A percentile compares a stretch with the other conserved stretches of the same genome.
Evolutionary conservation across 2,797 vertebrate species (phyloP).

Genomic region (Mus minutoides): DNA sequence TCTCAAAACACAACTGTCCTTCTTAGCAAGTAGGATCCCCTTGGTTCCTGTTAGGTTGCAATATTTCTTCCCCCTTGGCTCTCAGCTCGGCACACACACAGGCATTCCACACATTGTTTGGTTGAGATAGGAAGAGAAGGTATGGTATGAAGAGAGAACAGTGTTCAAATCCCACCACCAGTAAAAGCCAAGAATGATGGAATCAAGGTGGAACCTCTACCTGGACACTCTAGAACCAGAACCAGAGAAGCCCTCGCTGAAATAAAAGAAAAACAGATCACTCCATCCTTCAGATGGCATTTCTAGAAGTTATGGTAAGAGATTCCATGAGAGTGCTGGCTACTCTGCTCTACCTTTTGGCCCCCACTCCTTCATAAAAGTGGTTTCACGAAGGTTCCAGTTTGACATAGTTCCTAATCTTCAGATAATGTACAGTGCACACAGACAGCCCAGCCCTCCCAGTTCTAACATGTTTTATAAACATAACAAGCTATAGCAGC

Average conservation of each 20-base stretch:
- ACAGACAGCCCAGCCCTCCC: constrained; percentile 27
- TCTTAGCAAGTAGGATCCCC: not conserved
- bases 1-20: not conserved
- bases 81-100: not conserved
- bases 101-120: not conserved
- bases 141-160: constrained; percentile 68
- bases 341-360: constrained; percentile 59
- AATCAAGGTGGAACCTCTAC: constrained; percentile 79
- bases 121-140: not conserved
- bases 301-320: constrained; percentile 83
- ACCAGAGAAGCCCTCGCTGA: not conserved
- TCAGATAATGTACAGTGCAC: constrained; percentile 64
- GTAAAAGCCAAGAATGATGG: constrained; percentile 73
- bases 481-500: constrained; percentile 79
- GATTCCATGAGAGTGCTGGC: constrained; percentile 46
- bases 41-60: fast-evolving
- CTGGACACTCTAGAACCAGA: constrained; percentile 82
- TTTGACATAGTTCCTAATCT: constrained; percentile 84
- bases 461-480: constrained; percentile 83
- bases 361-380: constrained; percentile 88
- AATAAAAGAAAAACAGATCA: not conserved
- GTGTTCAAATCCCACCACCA: constrained; percentile 71
- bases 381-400: constrained; percentile 86
- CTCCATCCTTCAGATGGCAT: constrained; percentile 66
- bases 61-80: not conserved